Conservation (phyloP, 2,888 invertebrate genomes). For the Microdon myrmicae region DNA sequence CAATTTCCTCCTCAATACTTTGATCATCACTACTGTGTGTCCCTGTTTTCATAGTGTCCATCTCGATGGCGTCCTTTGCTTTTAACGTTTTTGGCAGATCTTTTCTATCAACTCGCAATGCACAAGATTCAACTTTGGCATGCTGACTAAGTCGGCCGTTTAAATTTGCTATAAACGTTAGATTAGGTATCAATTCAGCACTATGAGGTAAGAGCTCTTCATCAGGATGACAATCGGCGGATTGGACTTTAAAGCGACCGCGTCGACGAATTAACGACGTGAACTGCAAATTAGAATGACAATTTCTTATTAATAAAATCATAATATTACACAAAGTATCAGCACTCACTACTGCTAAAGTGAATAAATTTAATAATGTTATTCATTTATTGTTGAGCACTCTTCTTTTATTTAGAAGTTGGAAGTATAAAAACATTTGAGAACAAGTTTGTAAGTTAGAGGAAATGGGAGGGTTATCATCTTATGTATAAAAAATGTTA, state of each 20-base stretch:
- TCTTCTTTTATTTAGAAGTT: too few species aligned
- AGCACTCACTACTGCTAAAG: too few species aligned
- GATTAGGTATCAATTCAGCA: slow-evolving; percentile 61
- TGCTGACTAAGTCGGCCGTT: slow-evolving; percentile 37
- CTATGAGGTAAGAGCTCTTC: slow-evolving; percentile 41
- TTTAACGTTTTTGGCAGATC: slow-evolving; percentile 33
- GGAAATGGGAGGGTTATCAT: too few species aligned
- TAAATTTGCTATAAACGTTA: slow-evolving; percentile 59
- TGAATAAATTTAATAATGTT: too few species aligned
- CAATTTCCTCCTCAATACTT: slow-evolving; percentile 66
- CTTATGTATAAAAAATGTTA: too few species aligned
- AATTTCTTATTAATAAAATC: too few species aligned
- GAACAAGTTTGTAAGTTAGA: too few species aligned
- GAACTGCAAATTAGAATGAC: slow-evolving; percentile 60
- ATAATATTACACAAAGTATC: too few species aligned
- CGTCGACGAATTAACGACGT: slow-evolving; percentile 64
- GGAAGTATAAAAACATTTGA: too few species aligned
- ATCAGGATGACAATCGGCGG: slow-evolving; percentile 40
- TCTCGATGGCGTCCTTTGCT: slow-evolving; percentile 59
- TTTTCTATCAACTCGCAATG: slow-evolving; percentile 41
- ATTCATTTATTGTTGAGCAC: too few species aligned
- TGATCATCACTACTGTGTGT: slow-evolving; percentile 54
- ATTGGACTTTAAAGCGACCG: slow-evolving; percentile 55
- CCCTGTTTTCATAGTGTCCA: slow-evolving; percentile 58
- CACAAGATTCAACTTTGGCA: slow-evolving; percentile 34